Conservation (phyloP, 2,888 invertebrate species). For the Polia nebulosa region DNA sequence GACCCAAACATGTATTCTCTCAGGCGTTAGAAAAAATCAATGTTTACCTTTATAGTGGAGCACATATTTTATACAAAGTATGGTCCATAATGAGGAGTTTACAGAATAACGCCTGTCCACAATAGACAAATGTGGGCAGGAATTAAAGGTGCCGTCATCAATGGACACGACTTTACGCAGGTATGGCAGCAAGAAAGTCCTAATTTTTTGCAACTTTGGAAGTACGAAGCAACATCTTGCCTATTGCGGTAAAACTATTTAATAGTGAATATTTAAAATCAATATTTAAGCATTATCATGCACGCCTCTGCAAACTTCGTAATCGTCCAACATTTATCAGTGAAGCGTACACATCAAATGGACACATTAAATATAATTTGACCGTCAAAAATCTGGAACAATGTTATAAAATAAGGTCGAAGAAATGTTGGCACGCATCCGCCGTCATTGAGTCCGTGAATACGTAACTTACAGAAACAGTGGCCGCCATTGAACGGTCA, state of each 20-base stretch:
- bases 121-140: conserved; percentile 84
- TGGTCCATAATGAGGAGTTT: conserved; percentile 88
- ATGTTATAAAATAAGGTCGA: conserved; percentile 83
- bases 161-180: conserved; percentile 74
- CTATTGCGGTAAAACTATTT: no score
- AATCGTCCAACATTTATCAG: conserved; percentile 43
- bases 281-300: conserved; percentile 38
- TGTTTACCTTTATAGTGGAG: conserved; percentile 90
- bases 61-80: conserved; percentile 90
- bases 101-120: conserved; percentile 90
- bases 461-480: conserved; percentile 64
- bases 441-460: conserved; percentile 72
- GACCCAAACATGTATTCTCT: conserved; percentile 89
- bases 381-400: conserved; percentile 86
- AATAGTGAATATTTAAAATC: conserved; percentile 22
- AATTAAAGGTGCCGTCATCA: conserved; percentile 86
- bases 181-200: conserved; percentile 74
- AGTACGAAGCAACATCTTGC: no score
- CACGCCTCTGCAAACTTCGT: conserved; percentile 31
- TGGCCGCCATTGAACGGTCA: conserved; percentile 76
- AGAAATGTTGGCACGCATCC: conserved; percentile 86
- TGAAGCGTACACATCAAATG: conserved; percentile 49
- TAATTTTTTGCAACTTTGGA: neutral
- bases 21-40: conserved; percentile 85
- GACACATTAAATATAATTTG: conserved; percentile 83